phyloP scores from a whole-genome alignment of 2,113 vertebrate genomes.

The Brachypteracias leptosomus region DNA sequence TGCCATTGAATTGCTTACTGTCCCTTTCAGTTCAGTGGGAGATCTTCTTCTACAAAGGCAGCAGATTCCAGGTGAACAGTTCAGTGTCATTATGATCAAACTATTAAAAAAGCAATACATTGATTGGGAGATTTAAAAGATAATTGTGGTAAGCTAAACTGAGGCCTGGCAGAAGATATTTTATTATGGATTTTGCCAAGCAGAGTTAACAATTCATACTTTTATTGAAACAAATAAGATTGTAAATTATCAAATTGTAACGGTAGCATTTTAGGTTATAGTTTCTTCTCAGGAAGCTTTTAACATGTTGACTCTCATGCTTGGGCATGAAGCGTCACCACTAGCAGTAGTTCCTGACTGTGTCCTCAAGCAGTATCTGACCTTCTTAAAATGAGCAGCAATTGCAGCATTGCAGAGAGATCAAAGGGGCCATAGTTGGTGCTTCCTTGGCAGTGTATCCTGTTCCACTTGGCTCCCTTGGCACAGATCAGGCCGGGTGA shows the following conservation, averaged over 20 bases:
- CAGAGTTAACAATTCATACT: background rate
- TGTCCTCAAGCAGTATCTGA: background rate
- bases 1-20: background rate
- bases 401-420: background rate
- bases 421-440: background rate
- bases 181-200: background rate
- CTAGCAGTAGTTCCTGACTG: background rate
- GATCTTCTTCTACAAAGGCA: background rate
- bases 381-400: background rate
- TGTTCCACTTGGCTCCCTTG: background rate
- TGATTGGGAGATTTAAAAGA: background rate
- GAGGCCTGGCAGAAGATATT: background rate
- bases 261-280: background rate
- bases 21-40: background rate
- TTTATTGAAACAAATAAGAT: background rate
- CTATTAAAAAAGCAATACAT: background rate
- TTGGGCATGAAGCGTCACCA: background rate
- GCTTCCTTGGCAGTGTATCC: constrained; percentile 9
- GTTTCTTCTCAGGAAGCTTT: background rate
- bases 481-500: background rate
- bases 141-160: background rate
- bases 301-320: background rate
- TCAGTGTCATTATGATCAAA: background rate
- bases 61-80: background rate
- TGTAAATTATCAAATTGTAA: background rate